These are phyloP conservation scores for Xenopus laevis DNA, from an alignment of 2,113 vertebrate genomes.

Conservation along the genomic window DNA sequence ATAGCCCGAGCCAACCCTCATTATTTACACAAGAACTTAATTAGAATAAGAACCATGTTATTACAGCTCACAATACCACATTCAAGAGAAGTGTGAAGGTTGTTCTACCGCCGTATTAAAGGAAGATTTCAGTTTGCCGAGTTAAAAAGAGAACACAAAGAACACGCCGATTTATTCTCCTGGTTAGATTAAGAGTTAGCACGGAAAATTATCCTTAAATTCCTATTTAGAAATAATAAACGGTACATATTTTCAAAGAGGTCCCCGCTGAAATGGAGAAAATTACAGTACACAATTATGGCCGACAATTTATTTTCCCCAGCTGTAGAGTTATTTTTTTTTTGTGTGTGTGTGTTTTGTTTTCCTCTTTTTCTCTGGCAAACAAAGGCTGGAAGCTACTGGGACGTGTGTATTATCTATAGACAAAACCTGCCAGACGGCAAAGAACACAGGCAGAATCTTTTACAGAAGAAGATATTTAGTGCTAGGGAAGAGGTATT, in stretches of 20 bases:
- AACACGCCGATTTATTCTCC: not conserved
- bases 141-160: no score
- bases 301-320: constrained; percentile 41
- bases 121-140: no score
- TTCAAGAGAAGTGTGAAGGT: no score
- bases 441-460: not conserved
- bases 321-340: constrained; percentile 24
- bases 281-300: constrained; percentile 35
- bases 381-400: constrained; percentile 22
- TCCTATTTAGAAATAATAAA: constrained; percentile 33
- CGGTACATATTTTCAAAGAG: constrained; percentile 15
- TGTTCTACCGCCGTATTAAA: no score
- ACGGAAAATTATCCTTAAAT: constrained; percentile 28
- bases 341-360: not conserved
- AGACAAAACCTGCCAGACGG: constrained; percentile 23
- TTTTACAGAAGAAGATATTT: constrained; percentile 14
- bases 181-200: constrained; percentile 20
- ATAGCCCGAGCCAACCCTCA: no score
- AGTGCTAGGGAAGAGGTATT: not conserved
- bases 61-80: no score
- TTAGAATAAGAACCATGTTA: no score
- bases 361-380: constrained; percentile 24
- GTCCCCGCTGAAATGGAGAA: constrained; percentile 35
- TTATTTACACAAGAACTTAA: no score
- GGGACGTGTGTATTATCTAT: constrained; percentile 33